Evolutionary conservation across 2,888 invertebrate genomes (phyloP).

Genomic region (Papilio elwesi): DNA sequence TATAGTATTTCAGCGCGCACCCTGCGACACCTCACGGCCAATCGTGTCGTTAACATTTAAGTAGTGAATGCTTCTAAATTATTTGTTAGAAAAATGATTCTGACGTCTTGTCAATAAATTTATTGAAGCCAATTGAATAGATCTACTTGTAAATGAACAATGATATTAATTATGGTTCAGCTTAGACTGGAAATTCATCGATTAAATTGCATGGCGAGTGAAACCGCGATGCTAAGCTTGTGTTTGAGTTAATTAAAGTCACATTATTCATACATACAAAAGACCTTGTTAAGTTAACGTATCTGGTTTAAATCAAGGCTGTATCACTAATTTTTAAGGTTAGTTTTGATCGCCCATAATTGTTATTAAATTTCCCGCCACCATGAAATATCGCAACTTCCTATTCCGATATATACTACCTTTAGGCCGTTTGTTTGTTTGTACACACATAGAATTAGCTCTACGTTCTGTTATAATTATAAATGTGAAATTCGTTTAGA

Average conservation of each 20-base stretch:
- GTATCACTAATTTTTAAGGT: conserved; percentile 10
- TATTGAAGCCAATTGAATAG: not conserved
- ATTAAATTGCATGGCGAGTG: no score
- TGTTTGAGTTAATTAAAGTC: no score
- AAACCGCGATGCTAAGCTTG: no score
- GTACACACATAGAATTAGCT: no score
- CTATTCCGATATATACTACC: not conserved
- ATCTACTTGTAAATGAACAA: no score
- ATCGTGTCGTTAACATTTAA: not conserved
- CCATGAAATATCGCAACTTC: not conserved
- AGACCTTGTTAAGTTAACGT: not conserved
- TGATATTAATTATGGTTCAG: no score
- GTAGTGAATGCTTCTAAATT: not conserved
- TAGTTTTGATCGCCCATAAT: not conserved
- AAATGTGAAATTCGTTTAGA: no score
- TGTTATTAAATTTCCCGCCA: not conserved
- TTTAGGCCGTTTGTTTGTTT: not conserved
- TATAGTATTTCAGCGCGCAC: not conserved
- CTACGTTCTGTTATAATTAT: no score
- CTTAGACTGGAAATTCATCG: no score
- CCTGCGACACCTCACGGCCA: conserved; percentile 11
- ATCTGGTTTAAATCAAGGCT: not conserved
- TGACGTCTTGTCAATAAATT: not conserved
- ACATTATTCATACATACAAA: not conserved
- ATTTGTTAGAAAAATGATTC: not conserved